A percentile compares a stretch with the other conserved stretches of the same genome.
Conservation (phyloP, 2,113 vertebrate species). For the Erythrocercus mccallii region DNA sequence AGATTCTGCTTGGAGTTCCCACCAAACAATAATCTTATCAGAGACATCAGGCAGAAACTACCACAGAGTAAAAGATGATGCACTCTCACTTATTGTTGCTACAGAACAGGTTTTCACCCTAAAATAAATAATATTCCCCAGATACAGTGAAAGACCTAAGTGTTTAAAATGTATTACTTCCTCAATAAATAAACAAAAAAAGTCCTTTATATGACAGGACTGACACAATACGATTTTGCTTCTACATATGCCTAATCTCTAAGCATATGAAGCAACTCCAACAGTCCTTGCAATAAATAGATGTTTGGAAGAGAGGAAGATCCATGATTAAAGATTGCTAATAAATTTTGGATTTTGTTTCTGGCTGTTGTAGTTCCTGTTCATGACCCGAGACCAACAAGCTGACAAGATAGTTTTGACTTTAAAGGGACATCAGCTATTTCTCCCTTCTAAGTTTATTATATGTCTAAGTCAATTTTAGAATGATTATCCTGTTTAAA, state of each 20-base stretch:
- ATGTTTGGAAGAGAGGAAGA: background rate
- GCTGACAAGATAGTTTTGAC: background rate
- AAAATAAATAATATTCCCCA: background rate
- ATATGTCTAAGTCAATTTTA: background rate
- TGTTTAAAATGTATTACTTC: background rate
- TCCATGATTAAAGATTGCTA: background rate
- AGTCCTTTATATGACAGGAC: background rate
- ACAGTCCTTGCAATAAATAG: background rate
- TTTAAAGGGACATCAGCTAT: background rate
- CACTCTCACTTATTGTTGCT: background rate
- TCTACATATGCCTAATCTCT: background rate
- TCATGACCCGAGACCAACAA: background rate
- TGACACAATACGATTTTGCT: background rate
- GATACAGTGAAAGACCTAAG: background rate
- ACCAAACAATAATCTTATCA: background rate
- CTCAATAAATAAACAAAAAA: background rate
- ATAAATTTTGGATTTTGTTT: background rate
- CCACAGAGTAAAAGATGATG: background rate
- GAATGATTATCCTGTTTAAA: conserved; percentile 8
- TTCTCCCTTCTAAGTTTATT: background rate
- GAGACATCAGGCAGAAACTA: background rate
- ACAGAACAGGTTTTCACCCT: background rate
- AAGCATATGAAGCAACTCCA: background rate
- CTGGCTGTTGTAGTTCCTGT: background rate
- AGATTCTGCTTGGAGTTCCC: background rate